Evolutionary conservation across 1,140 invertebrate genomes (phyloP).

Genomic region (Hirudo medicinalis): DNA sequence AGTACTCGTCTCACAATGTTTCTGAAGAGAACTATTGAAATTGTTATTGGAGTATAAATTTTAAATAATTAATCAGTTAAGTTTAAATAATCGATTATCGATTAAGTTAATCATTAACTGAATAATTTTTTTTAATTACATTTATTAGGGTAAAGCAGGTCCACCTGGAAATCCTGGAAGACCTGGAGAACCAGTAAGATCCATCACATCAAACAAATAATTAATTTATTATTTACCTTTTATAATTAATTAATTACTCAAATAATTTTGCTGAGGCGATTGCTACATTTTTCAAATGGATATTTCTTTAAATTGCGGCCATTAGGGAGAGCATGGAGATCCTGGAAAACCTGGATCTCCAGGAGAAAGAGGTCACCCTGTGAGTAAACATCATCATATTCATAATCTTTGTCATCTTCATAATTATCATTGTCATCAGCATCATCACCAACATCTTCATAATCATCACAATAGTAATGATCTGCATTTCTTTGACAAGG

Average conservation of each 20-base stretch:
- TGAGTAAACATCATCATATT: constrained; percentile 3
- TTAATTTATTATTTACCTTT: background rate
- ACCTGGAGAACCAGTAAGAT: background rate
- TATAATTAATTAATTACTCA: background rate
- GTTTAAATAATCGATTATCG: too few species aligned
- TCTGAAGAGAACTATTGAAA: too few species aligned
- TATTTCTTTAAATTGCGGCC: constrained; percentile 40
- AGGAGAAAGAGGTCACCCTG: background rate
- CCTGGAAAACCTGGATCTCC: constrained; percentile 6
- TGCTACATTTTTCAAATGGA: constrained; percentile 44
- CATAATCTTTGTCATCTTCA: background rate
- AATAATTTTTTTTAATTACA: background rate
- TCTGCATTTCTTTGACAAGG: background rate
- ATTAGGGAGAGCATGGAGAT: constrained; percentile 1
- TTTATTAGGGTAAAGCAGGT: background rate
- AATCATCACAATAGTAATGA: background rate
- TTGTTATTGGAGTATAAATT: too few species aligned
- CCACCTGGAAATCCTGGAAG: constrained; percentile 4
- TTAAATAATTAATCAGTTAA: too few species aligned
- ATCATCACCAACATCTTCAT: background rate
- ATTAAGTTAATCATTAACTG: too few species aligned
- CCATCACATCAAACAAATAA: too few species aligned
- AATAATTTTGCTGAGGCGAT: background rate
- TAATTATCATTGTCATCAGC: background rate
- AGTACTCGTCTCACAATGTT: too few species aligned